Evolutionary conservation across 1,140 invertebrate genomes (phyloP).

Genomic region (Polypedilum vanderplanki): DNA sequence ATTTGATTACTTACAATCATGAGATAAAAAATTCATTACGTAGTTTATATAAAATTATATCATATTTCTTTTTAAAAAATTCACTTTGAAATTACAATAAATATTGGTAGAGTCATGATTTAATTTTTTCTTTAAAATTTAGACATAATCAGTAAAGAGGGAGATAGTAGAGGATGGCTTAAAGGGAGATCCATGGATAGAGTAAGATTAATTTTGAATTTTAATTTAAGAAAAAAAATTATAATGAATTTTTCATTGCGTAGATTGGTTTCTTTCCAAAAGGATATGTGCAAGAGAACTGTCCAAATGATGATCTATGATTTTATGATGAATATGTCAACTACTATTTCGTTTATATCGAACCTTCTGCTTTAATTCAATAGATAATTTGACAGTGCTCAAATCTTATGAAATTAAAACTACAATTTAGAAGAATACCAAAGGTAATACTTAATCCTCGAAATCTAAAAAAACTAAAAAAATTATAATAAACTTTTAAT

Average conservation of each 20-base stretch:
- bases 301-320: constrained; percentile 42
- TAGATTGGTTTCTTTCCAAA: constrained; percentile 59
- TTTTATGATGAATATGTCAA: constrained; percentile 30
- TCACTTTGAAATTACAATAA: too few species aligned
- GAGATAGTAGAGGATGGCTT: constrained; percentile 75
- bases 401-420: too few species aligned
- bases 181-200: constrained; percentile 62
- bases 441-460: too few species aligned
- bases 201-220: constrained; percentile 38
- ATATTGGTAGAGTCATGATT: too few species aligned
- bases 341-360: background rate
- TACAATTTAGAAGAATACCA: too few species aligned
- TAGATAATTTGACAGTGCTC: background rate
- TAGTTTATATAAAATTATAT: too few species aligned
- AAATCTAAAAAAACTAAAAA: too few species aligned
- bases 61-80: too few species aligned
- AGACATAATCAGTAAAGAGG: constrained; percentile 62
- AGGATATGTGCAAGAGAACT: constrained; percentile 52
- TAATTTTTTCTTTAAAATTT: background rate
- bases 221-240: background rate
- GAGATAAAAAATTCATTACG: too few species aligned
- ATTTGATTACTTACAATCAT: too few species aligned
- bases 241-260: constrained; percentile 32
- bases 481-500: too few species aligned
- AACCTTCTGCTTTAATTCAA: background rate